Evolutionary conservation across 2,113 vertebrate genomes (phyloP), one percentile per base, ranked within the genome.

Genomic region (Lota lota): DNA sequence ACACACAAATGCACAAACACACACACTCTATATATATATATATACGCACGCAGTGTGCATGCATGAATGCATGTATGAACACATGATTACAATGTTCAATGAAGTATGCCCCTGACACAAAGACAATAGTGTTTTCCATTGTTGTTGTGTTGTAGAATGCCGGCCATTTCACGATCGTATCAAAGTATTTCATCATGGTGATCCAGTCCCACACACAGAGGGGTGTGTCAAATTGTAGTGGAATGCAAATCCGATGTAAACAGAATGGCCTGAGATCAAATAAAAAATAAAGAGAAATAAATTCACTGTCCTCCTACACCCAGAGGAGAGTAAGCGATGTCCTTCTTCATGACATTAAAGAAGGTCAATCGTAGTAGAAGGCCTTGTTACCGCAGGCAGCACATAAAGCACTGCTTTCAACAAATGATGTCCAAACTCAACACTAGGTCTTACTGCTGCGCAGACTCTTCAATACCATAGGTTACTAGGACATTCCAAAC

Each of bases 81-180:
- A 47, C 40, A 47, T 14, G 40, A 47, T 47, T 47, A 47, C 69
- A 22, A 22, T 15, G 18, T 63, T 50, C 74, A 59, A 68, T 20
- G 58, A 18, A 24, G 22, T 36, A 40, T 18, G 68, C 74, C 56
- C 22, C 68, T 53, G 70, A 51, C n/a, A 72, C 61, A 70, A 60
- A 54, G 73, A 16, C 73, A 71, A 82, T 58, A 72, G 66, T 83
- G 61, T 64, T 62, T 12, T 10, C 40, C 40, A 36, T 63, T 16
- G 51, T 74, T 79, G 72, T 36, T 22, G 15, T 67, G 67, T 19
- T 58, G 20, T n/a, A 51, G 71, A 21, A 1, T 17, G 63, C 51
- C 69, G 79, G 79, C 77, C 70, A 75, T 77, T 78, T 78, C 28
- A 77, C 66, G 64, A 63, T 67, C 69, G 73, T 58, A 70, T 83